Percentiles rank a stretch among this genome's conserved stretches.
These are phyloP conservation scores for Drosophila kurseongensis DNA, from an alignment of 1,140 invertebrate species.

Conservation along the genomic window DNA sequence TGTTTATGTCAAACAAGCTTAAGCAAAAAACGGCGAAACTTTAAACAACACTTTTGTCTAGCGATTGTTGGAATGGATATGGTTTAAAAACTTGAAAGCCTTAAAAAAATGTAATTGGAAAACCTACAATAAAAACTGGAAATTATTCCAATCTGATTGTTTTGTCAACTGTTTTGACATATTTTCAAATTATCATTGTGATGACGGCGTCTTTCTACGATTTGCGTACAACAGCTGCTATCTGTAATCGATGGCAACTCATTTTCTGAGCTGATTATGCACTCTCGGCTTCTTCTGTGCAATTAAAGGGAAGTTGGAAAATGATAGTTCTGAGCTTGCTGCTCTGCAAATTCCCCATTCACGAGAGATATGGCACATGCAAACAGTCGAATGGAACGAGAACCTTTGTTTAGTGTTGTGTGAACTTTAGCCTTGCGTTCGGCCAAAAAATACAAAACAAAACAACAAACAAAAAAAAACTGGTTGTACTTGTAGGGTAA, in stretches of 20 bases:
- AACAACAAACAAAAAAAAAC: slow-evolving; percentile 25
- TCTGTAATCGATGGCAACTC: slow-evolving; percentile 26
- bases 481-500: slow-evolving; percentile 48
- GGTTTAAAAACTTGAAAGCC: neutral
- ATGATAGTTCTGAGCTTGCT: slow-evolving; percentile 25
- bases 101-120: neutral
- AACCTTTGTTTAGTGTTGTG: slow-evolving; percentile 45
- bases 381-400: slow-evolving; percentile 15
- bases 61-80: too few relatives aligned
- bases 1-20: too few relatives aligned
- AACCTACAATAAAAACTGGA: slow-evolving; percentile 1
- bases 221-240: slow-evolving; percentile 15
- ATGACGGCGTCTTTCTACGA: slow-evolving; percentile 20
- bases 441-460: slow-evolving; percentile 24
- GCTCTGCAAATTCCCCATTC: slow-evolving; percentile 21
- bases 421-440: slow-evolving; percentile 52
- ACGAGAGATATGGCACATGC: slow-evolving; percentile 32
- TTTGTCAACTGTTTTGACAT: slow-evolving; percentile 26
- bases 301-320: slow-evolving; percentile 28
- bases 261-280: slow-evolving; percentile 28
- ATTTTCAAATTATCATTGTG: slow-evolving; percentile 27
- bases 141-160: neutral
- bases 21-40: too few relatives aligned
- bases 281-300: slow-evolving; percentile 32
- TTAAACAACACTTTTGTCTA: too few relatives aligned